A percentile compares a stretch with the other conserved stretches of the same genome.
Conservation (phyloP, 2,888 invertebrate genomes). For the Bembecia ichneumoniformis region DNA sequence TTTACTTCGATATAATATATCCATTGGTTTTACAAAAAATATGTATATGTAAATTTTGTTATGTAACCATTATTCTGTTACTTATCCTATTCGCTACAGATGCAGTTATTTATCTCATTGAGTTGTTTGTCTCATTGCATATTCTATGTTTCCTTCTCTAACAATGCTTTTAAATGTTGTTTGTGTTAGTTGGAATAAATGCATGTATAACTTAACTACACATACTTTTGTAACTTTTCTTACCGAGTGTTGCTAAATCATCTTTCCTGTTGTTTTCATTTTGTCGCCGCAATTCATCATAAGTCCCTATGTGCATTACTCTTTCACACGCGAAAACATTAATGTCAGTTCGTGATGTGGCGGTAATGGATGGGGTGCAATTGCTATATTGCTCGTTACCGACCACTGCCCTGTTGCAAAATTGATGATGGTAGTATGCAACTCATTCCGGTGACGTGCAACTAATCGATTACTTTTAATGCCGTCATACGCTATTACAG, state of each 20-base stretch:
- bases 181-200: too few relatives aligned
- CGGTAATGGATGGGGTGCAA: neutral
- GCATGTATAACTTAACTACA: too few relatives aligned
- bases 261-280: too few relatives aligned
- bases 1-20: too few relatives aligned
- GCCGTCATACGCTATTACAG: neutral
- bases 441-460: neutral
- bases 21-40: too few relatives aligned
- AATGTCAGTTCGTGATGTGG: neutral
- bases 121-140: neutral
- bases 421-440: neutral
- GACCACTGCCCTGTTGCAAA: neutral
- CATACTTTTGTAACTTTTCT: too few relatives aligned
- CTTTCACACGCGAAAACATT: neutral
- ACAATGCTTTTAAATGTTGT: too few relatives aligned
- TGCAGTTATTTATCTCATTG: neutral
- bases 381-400: neutral
- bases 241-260: too few relatives aligned
- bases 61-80: too few relatives aligned
- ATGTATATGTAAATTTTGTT: too few relatives aligned
- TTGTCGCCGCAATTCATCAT: too few relatives aligned
- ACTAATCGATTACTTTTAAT: neutral
- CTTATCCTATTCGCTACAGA: too few relatives aligned
- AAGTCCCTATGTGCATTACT: neutral
- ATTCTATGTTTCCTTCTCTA: neutral